Evolutionary conservation across 2,797 vertebrate species (phyloP).

Genomic region (Kryptopterus vitreolus): DNA sequence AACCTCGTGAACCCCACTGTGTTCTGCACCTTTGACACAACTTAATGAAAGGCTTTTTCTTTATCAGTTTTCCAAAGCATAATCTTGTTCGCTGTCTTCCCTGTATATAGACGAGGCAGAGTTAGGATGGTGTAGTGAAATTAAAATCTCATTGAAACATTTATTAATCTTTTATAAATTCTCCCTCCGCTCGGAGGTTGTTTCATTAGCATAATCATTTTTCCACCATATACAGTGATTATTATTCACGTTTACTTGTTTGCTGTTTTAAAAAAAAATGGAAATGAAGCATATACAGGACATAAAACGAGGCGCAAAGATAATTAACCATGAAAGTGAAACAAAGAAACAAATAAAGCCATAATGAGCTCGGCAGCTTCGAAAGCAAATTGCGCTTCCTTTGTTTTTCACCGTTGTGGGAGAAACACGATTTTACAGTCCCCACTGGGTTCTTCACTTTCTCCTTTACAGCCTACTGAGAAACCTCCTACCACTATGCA

Average conservation of each 20-base stretch:
- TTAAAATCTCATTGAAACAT: background rate
- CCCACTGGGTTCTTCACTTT: background rate
- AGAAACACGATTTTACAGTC: background rate
- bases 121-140: background rate
- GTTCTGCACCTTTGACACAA: background rate
- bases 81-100: background rate
- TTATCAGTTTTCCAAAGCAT: background rate
- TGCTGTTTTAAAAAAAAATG: too few relatives aligned
- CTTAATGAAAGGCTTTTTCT: background rate
- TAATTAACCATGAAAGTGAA: background rate
- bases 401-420: background rate
- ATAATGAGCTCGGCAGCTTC: background rate
- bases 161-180: background rate
- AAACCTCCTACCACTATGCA: background rate
- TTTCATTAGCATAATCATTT: background rate
- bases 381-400: background rate
- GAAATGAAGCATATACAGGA: background rate
- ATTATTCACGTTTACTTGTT: background rate
- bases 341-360: background rate
- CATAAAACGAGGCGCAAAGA: background rate
- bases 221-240: background rate
- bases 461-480: background rate
- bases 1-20: background rate
- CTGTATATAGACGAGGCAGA: background rate
- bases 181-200: background rate